Base-by-base conservation (phyloP, 2,888 invertebrate genomes). In the Diplazon laetatorius region DNA sequence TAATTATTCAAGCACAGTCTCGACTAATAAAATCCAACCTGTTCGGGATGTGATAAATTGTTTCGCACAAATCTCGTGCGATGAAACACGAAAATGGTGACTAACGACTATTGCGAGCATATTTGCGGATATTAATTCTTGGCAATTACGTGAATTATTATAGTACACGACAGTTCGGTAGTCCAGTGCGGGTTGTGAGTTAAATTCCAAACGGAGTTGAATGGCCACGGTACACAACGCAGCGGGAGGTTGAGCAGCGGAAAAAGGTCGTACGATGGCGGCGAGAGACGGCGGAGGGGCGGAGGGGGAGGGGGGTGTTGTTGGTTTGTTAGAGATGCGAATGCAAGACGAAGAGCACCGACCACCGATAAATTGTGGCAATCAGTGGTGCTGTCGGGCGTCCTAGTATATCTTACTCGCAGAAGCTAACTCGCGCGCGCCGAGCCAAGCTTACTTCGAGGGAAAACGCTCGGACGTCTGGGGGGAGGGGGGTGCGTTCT, bases 351-450 rank as follows among this genome's bases (percentile, higher is more conserved):
- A 75, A 60, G 80, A 73, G 80, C 72, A 77, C 75, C 2, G 80
- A 82, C 80, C 82, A 65, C 82, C 80, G 78, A 82, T 82, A 82
- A 82, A 82, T 82, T 82, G 76, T 78, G 82, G 82, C 82, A 82
- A 82, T 82, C 82, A 82, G 82, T 78, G 82, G 75, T 76, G 75
- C 82, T 82, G 82, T 82, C 82, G 70, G 73, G 73, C 74, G 75
- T 74, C 76, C 78, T 78, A 80, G 80, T 82, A 80, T 80, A 80
- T 82, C 82, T 82, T 80, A 80, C 82, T 81, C 79, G 63, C 44
- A 57, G 70, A 55, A 74, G 59, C 46, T 74, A 79, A 81, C 78
- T 63, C 73, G 65, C 73, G 72, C 73, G 66, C 65, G 73, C 71
- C 57, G 62, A 78, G 76, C 81, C 72, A 72, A 76, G 79, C 68